Evolutionary conservation across 2,888 invertebrate genomes (phyloP).

Genomic region (Nomada flava): DNA sequence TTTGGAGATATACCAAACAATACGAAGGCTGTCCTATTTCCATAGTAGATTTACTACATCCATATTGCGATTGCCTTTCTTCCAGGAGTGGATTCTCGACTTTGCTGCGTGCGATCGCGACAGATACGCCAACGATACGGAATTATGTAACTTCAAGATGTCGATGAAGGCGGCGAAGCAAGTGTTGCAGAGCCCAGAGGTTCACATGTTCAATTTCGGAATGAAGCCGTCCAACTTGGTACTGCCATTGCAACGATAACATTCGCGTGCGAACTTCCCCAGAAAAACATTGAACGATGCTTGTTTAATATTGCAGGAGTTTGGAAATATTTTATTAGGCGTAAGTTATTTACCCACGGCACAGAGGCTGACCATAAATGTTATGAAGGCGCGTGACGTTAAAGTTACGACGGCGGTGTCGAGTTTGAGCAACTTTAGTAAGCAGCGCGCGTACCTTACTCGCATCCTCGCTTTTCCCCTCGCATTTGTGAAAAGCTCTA

Average conservation of each 20-base stretch:
- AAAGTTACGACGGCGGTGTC: constrained; percentile 77
- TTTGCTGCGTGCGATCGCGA: constrained; percentile 84
- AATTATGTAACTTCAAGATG: constrained; percentile 83
- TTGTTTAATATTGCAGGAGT: constrained; percentile 79
- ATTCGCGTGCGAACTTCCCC: not conserved
- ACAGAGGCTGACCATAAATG: constrained; percentile 84
- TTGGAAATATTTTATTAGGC: constrained; percentile 84
- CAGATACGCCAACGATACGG: constrained; percentile 84
- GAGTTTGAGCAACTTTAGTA: constrained; percentile 81
- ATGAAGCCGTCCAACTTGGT: constrained; percentile 84
- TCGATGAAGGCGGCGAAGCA: constrained; percentile 83
- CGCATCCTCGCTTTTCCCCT: not conserved
- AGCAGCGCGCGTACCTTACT: constrained; percentile 65
- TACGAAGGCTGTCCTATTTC: too few species aligned
- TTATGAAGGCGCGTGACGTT: constrained; percentile 84
- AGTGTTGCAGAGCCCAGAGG: constrained; percentile 81
- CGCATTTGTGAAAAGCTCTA: not conserved
- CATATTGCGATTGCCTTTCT: not conserved
- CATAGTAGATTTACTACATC: too few species aligned
- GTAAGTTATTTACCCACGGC: constrained; percentile 85
- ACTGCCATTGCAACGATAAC: constrained; percentile 12
- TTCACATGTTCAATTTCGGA: constrained; percentile 82
- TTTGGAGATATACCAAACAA: too few species aligned
- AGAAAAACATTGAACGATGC: not conserved
- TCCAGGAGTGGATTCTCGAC: constrained; percentile 84